Evolutionary conservation across 2,797 vertebrate species (phyloP), one percentile per base, ranked within the genome.

Genomic region (Perodicticus potto): DNA sequence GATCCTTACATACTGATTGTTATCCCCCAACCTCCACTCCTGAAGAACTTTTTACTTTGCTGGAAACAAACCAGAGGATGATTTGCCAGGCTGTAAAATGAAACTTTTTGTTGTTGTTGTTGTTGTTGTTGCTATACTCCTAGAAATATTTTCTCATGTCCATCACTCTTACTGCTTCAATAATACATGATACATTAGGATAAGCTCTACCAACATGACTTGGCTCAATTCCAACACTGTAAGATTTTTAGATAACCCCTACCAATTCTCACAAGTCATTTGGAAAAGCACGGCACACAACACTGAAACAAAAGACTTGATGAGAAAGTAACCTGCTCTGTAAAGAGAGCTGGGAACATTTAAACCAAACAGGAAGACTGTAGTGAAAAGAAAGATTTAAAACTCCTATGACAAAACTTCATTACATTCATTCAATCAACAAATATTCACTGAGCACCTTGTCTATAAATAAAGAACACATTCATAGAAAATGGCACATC

Each of bases 381-480:
- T 16, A 72, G 23, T 11, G 23, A 95, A 94, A 93, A 84, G 37
- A n/a, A 74, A 89, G 84, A 91, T 82, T 97, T 61, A 84, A 74
- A 93, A 94, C 7, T 74, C 63, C 74, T 61, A 3, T 9, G 70
- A 93, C 81, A 88, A 95, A 97, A 88, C 34, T 74, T 80, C 70
- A 76, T 43, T 29, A 40, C n/a, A 74, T 63, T 63, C 63, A 86
- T n/a, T 94, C 73, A 0, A 25, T 92, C 96, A 96, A 78, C 91
- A 94, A 74, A 77, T 61, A 89, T 22, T 89, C 80, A 49, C 80
- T 19, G 63, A 86, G 65, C 23, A 82, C 32, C 77, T 65, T 73
- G 59, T 77, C 59, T 72, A 7, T 78, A 16, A 19, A 95, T 76
- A 97, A 94, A 96, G 91, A 94, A 70, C 63, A 93, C 84, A 91